Base-by-base conservation (phyloP, 2,888 invertebrate species). In the Drosophila subsilvestris region DNA sequence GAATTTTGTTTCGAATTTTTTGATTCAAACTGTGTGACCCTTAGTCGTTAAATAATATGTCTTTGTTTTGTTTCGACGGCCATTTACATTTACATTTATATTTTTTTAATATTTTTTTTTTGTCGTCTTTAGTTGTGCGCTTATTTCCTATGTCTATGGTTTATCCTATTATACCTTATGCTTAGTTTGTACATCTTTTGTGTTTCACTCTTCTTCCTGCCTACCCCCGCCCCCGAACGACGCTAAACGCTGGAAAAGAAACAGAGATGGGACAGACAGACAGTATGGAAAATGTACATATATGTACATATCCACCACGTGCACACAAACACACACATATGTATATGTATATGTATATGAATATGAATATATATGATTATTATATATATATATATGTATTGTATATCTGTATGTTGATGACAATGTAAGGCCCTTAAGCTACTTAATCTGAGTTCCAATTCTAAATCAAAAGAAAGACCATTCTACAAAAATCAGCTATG, bases 401-500 rank as follows among this genome's bases (percentile, higher is more conserved):
- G 32, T 69, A 65, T 57, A 80, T 37, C 60, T 57, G 75, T 53
- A 74, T 70, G 66, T 50, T 51, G 57, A 77, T 82, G 75, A 67
- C 67, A 14, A 42, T 51, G 83, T 68, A 60, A 63, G 66, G 77
- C 77, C 75, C 68, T 79, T 76, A 67, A 85, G 80, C 82, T 82
- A 82, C 80, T 82, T 86, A 80, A 85, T 77, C 54, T 79, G 71
- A 66, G 79, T 42, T 57, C 83, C 63, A 48, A 79, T 55, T 49
- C 49, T 32, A 62, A 47, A n/a, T 43, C 27, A 29, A 29, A 60
- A 32, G 10, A 29, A 10, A 29, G 10, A 3, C 27, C 27, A 27
- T 8, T 27, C 27, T 27, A 27, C 3, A 10, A 32, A 32, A 32
- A 32, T 12, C 32, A 32, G 51, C 51, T 37, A 37, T 20, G 20